phyloP scores from a whole-genome alignment of 2,797 vertebrate genomes.

The Lagorchestes hirsutus region DNA sequence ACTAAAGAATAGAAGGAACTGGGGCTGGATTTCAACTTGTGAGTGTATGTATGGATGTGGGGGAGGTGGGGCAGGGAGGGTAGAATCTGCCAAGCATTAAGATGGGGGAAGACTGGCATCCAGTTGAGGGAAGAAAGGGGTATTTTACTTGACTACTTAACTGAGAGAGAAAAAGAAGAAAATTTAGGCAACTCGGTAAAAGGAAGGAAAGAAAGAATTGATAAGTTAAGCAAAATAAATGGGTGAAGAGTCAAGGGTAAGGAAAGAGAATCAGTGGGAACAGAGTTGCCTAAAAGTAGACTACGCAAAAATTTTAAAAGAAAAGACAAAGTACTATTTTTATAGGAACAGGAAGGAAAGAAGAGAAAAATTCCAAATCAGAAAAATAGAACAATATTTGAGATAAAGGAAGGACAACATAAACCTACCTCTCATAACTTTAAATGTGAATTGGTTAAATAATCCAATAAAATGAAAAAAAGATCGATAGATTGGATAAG shows the following conservation, averaged over 20 bases:
- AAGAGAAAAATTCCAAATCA: not conserved
- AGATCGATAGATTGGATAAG: not conserved
- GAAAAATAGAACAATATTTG: not conserved
- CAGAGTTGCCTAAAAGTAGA: not conserved
- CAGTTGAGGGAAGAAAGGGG: not conserved
- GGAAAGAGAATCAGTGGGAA: not conserved
- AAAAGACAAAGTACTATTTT: not conserved
- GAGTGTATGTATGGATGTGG: no score
- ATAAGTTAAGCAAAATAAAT: not conserved
- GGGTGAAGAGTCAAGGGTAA: not conserved
- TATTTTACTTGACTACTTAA: not conserved
- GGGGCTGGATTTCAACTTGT: not conserved
- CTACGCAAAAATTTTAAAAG: not conserved
- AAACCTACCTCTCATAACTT: not conserved
- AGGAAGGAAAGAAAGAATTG: not conserved
- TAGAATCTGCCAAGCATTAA: not conserved
- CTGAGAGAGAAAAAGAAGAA: not conserved
- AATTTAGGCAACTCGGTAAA: not conserved
- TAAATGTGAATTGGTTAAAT: not conserved
- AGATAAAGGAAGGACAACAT: not conserved
- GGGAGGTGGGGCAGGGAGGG: fast-evolving
- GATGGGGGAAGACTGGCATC: not conserved
- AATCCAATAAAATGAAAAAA: not conserved
- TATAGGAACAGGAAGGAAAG: not conserved
- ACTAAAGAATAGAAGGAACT: not conserved